Base-by-base conservation (phyloP, 2,113 vertebrate genomes). In the Apteryx owenii region DNA sequence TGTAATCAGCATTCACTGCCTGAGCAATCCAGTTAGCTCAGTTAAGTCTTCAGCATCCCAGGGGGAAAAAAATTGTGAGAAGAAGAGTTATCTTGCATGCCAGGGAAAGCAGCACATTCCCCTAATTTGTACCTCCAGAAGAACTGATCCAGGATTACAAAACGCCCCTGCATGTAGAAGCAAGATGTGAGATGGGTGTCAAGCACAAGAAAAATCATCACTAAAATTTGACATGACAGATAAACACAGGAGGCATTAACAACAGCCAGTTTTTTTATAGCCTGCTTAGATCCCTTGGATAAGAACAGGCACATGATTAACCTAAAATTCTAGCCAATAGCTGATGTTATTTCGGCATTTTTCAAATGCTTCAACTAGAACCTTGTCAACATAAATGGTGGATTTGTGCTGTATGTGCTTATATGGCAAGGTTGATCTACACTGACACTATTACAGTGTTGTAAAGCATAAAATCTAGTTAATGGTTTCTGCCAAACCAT, bases 351-450 rank as follows among this genome's bases (percentile, higher is more conserved):
- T 96, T 95, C 94, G 97, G 93, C 96, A 98, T 98, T 98, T 98
- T 98, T 98, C 85, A 97, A 97, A 98, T 98, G 97, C 94, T 97
- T 98, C 83, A 82, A 58, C 92, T 92, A 96, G 87, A 97, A 97
- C 93, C 95, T 98, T 98, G 97, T 98, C 96, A 98, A 98, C 98
- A 98, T 97, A 98, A 98, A 97, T 1, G 13, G 60, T 96, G 87
- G 94, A 96, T 98, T 97, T 95, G 97, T 97, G 93, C 97, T 98
- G 60, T 90, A 97, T 98, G 98, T 96, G 98, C 98, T 98, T 98
- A 99, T 98, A 98, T 98, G 98, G 98, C 97, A 97, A 98, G 96
- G 97, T 92, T 97, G 97, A 94, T 98, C 97, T 94, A 91, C 36
- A 46, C 54, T 82, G 97, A 98, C 96, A 97, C 93, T 94, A 78